Evolutionary conservation across 2,888 invertebrate species (phyloP), one percentile per base, ranked within the genome.

Genomic region (Drosophila paramelanica): DNA sequence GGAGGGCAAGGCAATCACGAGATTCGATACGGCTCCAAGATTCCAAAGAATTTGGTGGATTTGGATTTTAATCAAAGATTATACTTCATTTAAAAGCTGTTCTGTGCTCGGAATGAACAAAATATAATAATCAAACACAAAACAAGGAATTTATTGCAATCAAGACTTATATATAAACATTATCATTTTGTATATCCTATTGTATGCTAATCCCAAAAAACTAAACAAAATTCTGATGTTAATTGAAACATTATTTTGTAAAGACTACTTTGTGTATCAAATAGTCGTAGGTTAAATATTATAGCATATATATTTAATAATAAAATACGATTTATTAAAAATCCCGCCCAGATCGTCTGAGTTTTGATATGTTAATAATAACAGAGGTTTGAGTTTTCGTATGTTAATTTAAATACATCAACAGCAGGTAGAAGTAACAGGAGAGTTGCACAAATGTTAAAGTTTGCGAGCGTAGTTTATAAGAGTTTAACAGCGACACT

Each of bases 401-500:
- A 31, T 10, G 3, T 31, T 31, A 31, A 27, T 57, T 41, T 5
- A 49, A 20, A 20, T 11, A 27, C 27, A 25, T 27, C 17, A 7
- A 7, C 14, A 11, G 25, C 6, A 39, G 13, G 5, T 11, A 36
- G 2, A n/a, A 2, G 0, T 31, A 10, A 11, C 52, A 52, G 42
- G 1, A 7, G 17, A 11, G 13, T 10, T 43, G 14, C 42, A 31
- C 41, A n/a, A n/a, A 42, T 58, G 39, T 67, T 67, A 74, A 14
- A 1, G 6, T 23, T 10, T 25, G 27, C 3, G 6, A 17, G 3
- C 13, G 10, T 5, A 1, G 8, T 25, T 7, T 52, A 45, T 17
- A 56, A 76, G 64, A 75, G 76, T 17, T 11, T 47, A 43, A 14
- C 33, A 56, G 14, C 5, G 8, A 0, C 5, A 8, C 23, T 62